Conservation (phyloP, 64 coral and sea anemone species). For the Montipora efflorescens region DNA sequence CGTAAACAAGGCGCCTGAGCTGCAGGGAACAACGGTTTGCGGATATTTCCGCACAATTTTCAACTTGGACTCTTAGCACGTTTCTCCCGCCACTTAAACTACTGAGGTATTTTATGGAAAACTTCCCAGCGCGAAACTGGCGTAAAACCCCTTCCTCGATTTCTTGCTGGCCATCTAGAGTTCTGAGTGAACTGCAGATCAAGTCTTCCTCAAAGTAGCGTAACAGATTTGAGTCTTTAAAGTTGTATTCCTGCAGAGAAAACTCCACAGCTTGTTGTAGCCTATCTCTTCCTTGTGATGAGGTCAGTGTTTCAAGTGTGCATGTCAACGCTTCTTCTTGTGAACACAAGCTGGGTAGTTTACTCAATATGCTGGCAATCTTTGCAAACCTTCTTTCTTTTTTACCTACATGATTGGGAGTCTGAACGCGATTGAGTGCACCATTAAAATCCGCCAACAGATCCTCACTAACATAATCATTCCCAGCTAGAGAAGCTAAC, state of each 20-base stretch:
- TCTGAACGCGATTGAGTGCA: slow-evolving; percentile 33
- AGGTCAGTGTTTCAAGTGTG: slow-evolving; percentile 30
- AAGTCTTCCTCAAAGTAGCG: slow-evolving; percentile 33
- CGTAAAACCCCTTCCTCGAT: slow-evolving; percentile 47
- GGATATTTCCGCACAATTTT: slow-evolving; percentile 63
- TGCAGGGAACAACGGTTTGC: slow-evolving; percentile 57
- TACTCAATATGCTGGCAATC: slow-evolving; percentile 43
- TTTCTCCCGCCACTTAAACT: slow-evolving; percentile 44
- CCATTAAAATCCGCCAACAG: slow-evolving; percentile 63
- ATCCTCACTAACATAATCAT: slow-evolving; percentile 70
- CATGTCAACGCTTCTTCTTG: slow-evolving; percentile 39
- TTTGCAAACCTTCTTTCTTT: slow-evolving; percentile 39
- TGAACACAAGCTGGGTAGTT: slow-evolving; percentile 33
- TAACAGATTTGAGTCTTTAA: slow-evolving; percentile 46
- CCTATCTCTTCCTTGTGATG: background rate
- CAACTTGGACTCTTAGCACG: slow-evolving; percentile 62
- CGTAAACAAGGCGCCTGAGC: slow-evolving; percentile 66
- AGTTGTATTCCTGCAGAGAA: slow-evolving; percentile 70
- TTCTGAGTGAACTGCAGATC: slow-evolving; percentile 46
- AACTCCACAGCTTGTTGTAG: slow-evolving; percentile 35
- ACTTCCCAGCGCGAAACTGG: slow-evolving; percentile 61
- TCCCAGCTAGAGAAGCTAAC: slow-evolving; percentile 81
- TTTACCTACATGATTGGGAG: background rate
- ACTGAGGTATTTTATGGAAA: slow-evolving; percentile 57
- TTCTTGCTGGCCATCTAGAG: background rate